Evolutionary conservation across 2,888 invertebrate genomes (phyloP).

Genomic region (Calameuta idolon): DNA sequence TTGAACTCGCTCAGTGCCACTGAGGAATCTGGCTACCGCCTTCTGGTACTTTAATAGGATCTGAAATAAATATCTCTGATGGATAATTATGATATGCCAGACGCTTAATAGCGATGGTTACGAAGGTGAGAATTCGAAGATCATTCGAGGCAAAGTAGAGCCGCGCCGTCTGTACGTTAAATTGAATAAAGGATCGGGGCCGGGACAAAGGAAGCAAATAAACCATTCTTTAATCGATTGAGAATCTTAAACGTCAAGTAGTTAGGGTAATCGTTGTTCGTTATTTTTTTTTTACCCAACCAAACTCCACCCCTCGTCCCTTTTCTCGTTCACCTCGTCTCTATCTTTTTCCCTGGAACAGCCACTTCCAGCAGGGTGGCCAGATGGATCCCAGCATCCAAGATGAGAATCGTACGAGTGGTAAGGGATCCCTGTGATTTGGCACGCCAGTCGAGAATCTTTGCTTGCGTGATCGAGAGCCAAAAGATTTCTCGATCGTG

Average conservation of each 20-base stretch:
- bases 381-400: neutral
- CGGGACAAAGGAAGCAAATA: neutral
- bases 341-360: neutral
- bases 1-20: neutral
- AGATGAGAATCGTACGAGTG: neutral
- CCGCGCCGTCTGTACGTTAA: neutral
- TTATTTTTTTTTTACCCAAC: neutral
- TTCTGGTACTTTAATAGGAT: neutral
- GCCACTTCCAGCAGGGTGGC: neutral
- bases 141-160: neutral
- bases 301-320: conserved; percentile 13
- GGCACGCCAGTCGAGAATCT: neutral
- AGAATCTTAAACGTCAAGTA: neutral
- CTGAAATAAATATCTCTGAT: neutral
- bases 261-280: neutral
- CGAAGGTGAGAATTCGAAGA: neutral
- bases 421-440: neutral
- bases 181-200: neutral
- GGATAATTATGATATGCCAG: neutral
- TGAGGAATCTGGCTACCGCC: neutral
- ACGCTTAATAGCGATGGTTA: neutral
- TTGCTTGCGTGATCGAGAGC: conserved; percentile 54
- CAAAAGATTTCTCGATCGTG: conserved; percentile 48
- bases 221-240: neutral
- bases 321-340: neutral